phyloP scores from a whole-genome alignment of 2,113 vertebrate species.

The Salvelinus sp. region DNA sequence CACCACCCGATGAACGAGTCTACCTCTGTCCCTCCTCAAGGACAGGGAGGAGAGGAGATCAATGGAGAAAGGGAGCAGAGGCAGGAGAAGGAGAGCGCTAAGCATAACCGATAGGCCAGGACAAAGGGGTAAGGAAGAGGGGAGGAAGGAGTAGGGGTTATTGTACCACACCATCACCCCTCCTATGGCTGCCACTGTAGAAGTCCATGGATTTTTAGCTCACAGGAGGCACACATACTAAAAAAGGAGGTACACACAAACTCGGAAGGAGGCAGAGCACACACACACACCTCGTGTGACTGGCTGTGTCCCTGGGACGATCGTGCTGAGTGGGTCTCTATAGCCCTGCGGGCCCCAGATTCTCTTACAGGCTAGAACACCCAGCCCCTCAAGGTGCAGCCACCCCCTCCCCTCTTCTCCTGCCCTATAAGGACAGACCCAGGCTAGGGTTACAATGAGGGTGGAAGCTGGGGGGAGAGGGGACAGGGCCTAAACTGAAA shows the following conservation, averaged over 20 bases:
- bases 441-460: neutral
- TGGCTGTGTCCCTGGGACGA: neutral
- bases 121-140: neutral
- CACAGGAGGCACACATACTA: constrained; percentile 56
- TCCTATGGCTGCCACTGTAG: too few relatives aligned
- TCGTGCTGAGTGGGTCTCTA: constrained; percentile 55
- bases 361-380: constrained; percentile 53
- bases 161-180: too few relatives aligned
- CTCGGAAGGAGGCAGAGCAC: too few relatives aligned
- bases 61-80: neutral
- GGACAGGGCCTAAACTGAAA: too few relatives aligned
- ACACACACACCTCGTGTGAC: too few relatives aligned
- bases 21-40: neutral
- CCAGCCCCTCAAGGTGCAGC: constrained; percentile 41
- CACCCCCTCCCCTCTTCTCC: constrained; percentile 34
- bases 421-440: too few relatives aligned
- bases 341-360: constrained; percentile 42
- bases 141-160: constrained; percentile 9
- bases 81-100: neutral
- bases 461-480: constrained; percentile 10
- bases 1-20: neutral
- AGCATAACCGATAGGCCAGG: neutral
- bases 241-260: constrained; percentile 17
- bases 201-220: constrained; percentile 54
- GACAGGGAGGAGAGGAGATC: neutral